Base-by-base conservation (phyloP, 2,888 invertebrate species). In the Elegia similella region DNA sequence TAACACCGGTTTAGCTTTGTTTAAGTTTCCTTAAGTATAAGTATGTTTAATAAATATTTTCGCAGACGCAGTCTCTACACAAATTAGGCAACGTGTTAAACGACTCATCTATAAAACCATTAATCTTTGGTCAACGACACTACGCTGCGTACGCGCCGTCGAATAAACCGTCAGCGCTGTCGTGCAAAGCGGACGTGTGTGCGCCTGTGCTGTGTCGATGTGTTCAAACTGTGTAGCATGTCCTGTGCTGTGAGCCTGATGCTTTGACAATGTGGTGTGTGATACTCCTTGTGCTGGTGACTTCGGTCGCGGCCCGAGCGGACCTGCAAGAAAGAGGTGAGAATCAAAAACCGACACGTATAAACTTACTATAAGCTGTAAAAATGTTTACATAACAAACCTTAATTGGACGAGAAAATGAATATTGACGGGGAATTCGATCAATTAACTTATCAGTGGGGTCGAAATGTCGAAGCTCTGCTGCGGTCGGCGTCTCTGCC, bases 241-340 rank as follows among this genome's bases (percentile, higher is more conserved):
- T 73, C 69, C 70, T 67, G 70, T 70, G 70, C 59, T 68, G 65
- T 76, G 84, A 80, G 78, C 79, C 70, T 75, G 84, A 48, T 13
- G 8, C 50, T 50, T 50, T 82, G 80, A 70, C 69, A 77, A 85
- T 86, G 86, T 80, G 84, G 84, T 80, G 73, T 69, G 65, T 78
- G 60, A 65, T 70, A 59, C 62, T 76, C 30, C 58, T 81, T 60
- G 64, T 78, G 63, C 62, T 78, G 57, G 60, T 78, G 62, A 67
- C 69, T 59, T 65, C 69, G 34, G 58, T 62, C 62, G 69, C 70
- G 72, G 67, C 67, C 70, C 66, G 64, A 53, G 86, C 84, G 30
- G 88, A 87, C 29, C 66, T 88, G 46, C 87, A 88, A 71, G 89
- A 88, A 71, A 79, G 88, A 88, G 89, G 89, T 88, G 65, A 78